phyloP scores from a whole-genome alignment of 2,797 vertebrate species.

The Astyanax mexicanus region DNA sequence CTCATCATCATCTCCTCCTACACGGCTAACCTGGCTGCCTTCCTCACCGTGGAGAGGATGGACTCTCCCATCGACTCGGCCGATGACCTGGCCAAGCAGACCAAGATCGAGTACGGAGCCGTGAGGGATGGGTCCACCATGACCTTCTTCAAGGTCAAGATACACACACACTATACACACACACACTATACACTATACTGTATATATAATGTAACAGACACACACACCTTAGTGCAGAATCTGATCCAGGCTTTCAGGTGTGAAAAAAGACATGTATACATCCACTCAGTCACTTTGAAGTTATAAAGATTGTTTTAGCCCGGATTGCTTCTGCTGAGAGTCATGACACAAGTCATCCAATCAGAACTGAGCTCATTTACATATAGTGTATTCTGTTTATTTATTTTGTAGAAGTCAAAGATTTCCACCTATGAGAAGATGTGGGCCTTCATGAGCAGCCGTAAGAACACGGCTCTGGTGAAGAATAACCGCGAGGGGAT shows the following conservation, averaged over 20 bases:
- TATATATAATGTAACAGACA: no score
- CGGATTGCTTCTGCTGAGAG: no score
- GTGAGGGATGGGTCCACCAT: constrained; percentile 96
- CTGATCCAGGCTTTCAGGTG: no score
- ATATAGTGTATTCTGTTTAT: neutral
- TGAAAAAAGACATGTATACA: no score
- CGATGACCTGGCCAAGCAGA: constrained; percentile 96
- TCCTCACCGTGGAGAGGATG: constrained; percentile 97
- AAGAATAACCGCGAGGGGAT: constrained; percentile 96
- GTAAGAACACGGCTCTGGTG: constrained; percentile 93
- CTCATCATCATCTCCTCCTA: constrained; percentile 98
- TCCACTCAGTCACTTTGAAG: no score
- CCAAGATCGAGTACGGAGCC: constrained; percentile 96
- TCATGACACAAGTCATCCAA: neutral
- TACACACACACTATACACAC: neutral
- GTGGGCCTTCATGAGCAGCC: constrained; percentile 99
- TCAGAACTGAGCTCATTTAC: no score
- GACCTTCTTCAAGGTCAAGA: constrained; percentile 97
- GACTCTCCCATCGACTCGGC: constrained; percentile 97
- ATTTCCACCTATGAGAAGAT: constrained; percentile 99
- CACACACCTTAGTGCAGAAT: no score
- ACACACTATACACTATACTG: no score
- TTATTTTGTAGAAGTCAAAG: constrained; percentile 90
- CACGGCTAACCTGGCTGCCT: constrained; percentile 97
- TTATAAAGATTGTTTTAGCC: no score